Evolutionary conservation across 2,797 vertebrate species (phyloP).

Genomic region (Xiphophorus birchmanni): DNA sequence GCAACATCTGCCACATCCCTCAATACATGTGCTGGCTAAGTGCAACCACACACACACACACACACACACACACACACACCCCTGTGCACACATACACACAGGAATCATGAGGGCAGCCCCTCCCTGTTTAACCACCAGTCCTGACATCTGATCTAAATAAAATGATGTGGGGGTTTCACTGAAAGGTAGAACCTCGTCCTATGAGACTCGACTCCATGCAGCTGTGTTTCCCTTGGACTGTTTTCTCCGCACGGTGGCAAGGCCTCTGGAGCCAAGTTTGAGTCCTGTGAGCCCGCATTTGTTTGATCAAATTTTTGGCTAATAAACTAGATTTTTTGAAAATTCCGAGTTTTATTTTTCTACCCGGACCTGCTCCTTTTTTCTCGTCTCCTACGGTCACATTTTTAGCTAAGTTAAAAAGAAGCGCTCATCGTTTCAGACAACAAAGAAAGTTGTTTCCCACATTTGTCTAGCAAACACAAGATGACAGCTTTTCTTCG

Average conservation of each 20-base stretch:
- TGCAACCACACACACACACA: constrained; percentile 32
- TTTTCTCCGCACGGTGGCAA: constrained; percentile 22
- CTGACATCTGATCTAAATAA: constrained; percentile 76
- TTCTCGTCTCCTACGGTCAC: neutral
- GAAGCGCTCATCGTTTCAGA: neutral
- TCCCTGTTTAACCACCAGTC: constrained; percentile 71
- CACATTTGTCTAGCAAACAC: constrained; percentile 21
- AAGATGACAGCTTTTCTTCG: constrained; percentile 18
- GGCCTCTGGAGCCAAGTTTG: constrained; percentile 22
- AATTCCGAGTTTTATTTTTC: neutral
- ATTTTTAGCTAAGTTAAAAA: neutral
- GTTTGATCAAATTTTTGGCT: constrained; percentile 14
- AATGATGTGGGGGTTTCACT: constrained; percentile 53
- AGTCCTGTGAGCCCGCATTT: constrained; percentile 26
- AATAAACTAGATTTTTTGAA: neutral
- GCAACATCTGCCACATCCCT: constrained; percentile 73
- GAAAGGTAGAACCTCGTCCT: constrained; percentile 54
- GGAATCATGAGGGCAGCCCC: constrained; percentile 54
- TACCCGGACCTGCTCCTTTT: neutral
- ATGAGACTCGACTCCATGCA: constrained; percentile 40
- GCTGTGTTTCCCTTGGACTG: constrained; percentile 55
- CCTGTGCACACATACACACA: constrained; percentile 10
- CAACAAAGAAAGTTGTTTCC: constrained; percentile 1
- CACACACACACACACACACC: constrained; percentile 28
- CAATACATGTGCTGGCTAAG: constrained; percentile 62